These are phyloP conservation scores for Lanius ludovicianus DNA, from an alignment of 2,113 vertebrate genomes.

Conservation along the genomic window DNA sequence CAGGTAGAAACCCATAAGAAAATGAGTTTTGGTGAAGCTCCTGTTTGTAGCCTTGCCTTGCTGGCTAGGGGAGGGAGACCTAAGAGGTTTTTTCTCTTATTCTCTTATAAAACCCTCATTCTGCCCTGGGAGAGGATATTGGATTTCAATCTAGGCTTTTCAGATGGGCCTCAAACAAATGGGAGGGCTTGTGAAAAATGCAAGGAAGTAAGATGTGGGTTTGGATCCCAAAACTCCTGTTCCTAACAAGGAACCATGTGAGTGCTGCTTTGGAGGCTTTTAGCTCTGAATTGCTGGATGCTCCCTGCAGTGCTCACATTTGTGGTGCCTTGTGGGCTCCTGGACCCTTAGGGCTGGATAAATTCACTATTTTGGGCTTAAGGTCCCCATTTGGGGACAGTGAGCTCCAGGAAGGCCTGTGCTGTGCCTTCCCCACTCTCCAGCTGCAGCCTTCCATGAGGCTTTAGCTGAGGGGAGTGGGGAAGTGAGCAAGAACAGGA, in stretches of 20 bases:
- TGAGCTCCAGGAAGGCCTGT: neutral
- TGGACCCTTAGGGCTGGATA: neutral
- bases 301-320: neutral
- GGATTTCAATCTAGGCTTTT: constrained; percentile 22
- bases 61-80: neutral
- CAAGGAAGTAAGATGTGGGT: neutral
- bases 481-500: neutral
- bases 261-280: neutral
- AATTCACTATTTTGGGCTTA: fast-evolving
- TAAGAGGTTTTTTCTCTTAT: neutral
- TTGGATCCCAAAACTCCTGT: constrained; percentile 11
- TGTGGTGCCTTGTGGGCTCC: fast-evolving
- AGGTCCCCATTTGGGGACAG: fast-evolving
- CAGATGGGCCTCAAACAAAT: neutral
- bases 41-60: constrained; percentile 21
- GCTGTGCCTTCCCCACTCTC: neutral
- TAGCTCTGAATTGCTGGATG: neutral
- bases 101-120: neutral
- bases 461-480: neutral
- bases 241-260: neutral
- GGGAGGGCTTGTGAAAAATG: neutral
- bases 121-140: neutral
- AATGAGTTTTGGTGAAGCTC: constrained; percentile 13
- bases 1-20: constrained; percentile 34
- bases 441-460: neutral